A percentile compares a stretch with the other conserved stretches of the same genome.
Conservation (phyloP, 2,113 vertebrate genomes). For the Amblyornis subalaris region DNA sequence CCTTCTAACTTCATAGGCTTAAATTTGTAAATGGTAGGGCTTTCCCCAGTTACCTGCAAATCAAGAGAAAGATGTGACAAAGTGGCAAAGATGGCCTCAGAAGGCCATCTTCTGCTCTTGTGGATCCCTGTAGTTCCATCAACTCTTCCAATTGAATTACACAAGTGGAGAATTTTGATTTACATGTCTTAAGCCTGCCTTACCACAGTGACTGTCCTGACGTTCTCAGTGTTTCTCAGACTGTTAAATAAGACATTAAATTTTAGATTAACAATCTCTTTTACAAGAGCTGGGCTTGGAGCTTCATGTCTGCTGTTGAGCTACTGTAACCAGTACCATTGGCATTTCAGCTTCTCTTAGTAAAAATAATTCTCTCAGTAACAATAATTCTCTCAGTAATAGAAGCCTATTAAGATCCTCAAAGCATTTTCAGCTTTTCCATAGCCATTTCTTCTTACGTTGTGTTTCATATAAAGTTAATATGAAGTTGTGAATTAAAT, state of each 20-base stretch:
- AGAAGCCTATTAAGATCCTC: background rate
- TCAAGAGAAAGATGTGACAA: background rate
- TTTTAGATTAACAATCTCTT: background rate
- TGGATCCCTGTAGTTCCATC: background rate
- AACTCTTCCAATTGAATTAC: background rate
- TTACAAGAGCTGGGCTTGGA: background rate
- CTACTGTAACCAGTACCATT: background rate
- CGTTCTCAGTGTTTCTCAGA: background rate
- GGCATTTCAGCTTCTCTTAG: background rate
- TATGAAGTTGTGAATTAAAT: background rate
- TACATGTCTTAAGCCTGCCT: background rate
- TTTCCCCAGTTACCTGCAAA: background rate
- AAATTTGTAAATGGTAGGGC: background rate
- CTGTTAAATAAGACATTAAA: background rate
- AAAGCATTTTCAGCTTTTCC: background rate
- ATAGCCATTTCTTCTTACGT: background rate
- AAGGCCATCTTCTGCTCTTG: background rate
- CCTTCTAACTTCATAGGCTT: background rate
- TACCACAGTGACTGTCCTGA: background rate
- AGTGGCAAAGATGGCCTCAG: rapidly evolving
- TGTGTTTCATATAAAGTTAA: background rate
- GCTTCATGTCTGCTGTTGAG: background rate
- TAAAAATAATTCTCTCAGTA: background rate
- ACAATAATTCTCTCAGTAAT: background rate
- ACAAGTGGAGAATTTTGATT: background rate